Base-by-base conservation (phyloP, 2,888 invertebrate genomes). In the Napeogenes sylphis region DNA sequence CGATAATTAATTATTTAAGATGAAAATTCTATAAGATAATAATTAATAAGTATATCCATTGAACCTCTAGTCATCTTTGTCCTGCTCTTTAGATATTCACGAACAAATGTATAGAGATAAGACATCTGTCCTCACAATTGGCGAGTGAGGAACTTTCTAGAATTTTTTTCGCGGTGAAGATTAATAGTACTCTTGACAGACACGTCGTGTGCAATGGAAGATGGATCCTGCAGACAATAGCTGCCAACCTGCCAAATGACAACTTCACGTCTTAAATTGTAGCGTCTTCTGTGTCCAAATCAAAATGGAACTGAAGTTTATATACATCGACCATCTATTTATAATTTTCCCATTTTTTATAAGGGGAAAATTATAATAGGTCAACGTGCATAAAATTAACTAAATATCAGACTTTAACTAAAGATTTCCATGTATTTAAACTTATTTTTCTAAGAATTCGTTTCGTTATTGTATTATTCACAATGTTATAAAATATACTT, bases 111-210 rank as follows among this genome's bases (percentile, higher is more conserved):
- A 42, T 35, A 12, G 63, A 53, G 21, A 38, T 54, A 55, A 64
- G 59, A 51, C 56, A 45, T 67, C 65, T 67, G 45, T 68, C 67
- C 45, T 61, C 70, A 61, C 59, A 46, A 54, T 65, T 69, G 66
- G 62, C 61, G 61, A 68, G 68, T 69, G 62, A 60, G 62, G 65
- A 56, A 69, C 68, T 68, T 71, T 61, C 64, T 65, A 66, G 63
- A 69, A 69, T 62, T 67, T 64, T 68, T 69, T 70, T 68, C 64
- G 67, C 64, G 63, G 61, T 64, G 66, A 81, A 83, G 85, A 87
- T 87, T 85, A 85, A 87, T 87, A 83, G 82, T 81, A 70, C 66
- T 83, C 78, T 69, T 85, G 87, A 87, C 82, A 82, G 84, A 86
- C 81, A 77, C 75, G 76, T 73, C 75, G 71, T 78, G 78, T 78